phyloP scores from a whole-genome alignment of 2,797 vertebrate genomes.

The Platyrinchus mystaceus region DNA sequence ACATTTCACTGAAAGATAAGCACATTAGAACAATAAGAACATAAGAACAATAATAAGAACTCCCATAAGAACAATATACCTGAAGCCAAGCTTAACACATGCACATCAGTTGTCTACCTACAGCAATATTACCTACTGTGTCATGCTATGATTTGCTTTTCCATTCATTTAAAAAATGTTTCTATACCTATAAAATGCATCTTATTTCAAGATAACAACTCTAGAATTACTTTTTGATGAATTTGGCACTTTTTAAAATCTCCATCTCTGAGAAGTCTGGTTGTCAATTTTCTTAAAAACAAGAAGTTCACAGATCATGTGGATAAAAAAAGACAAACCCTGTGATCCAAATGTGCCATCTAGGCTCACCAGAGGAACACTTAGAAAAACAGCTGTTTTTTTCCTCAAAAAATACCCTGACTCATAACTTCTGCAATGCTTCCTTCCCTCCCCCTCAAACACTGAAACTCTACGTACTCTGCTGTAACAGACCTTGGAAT shows the following conservation, averaged over 20 bases:
- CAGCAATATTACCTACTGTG: neutral
- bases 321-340: neutral
- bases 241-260: neutral
- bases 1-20: neutral
- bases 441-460: neutral
- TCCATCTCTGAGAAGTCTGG: neutral
- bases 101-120: neutral
- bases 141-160: neutral
- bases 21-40: too few species aligned
- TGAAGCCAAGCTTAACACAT: neutral
- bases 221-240: neutral
- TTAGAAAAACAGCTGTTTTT: neutral
- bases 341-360: neutral
- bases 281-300: neutral
- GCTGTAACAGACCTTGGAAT: neutral
- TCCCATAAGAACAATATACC: neutral
- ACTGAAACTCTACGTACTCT: neutral
- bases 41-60: too few species aligned
- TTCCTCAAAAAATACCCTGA: rapidly evolving
- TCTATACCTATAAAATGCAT: neutral
- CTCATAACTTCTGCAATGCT: neutral
- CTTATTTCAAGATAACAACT: neutral
- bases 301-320: neutral
- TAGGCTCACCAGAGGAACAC: neutral
- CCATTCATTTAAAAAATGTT: neutral